phyloP scores from a whole-genome alignment of 2,113 vertebrate species.

The Albula goreensis region DNA sequence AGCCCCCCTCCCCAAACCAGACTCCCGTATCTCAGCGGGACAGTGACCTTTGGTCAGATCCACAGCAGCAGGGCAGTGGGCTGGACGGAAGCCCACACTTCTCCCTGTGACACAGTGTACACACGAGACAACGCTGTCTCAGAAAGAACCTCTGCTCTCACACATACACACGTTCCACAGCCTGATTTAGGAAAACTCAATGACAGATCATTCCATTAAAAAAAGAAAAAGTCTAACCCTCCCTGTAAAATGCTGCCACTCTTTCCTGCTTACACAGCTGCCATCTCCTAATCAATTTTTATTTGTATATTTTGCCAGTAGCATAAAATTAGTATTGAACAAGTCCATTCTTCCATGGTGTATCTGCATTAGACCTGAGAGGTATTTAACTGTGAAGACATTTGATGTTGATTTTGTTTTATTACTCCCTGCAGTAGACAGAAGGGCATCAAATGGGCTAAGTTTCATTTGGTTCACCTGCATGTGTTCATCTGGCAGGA shows the following conservation, averaged over 20 bases:
- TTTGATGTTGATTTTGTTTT: not conserved
- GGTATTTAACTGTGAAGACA: not conserved
- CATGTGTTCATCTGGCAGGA: slow-evolving; percentile 62
- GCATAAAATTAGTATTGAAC: not conserved
- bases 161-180: not conserved
- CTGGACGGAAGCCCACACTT: too few species aligned
- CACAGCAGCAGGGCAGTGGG: not conserved
- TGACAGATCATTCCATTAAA: not conserved
- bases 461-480: not conserved
- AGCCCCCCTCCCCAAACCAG: not conserved
- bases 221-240: not conserved
- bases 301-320: not conserved
- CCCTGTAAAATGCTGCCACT: not conserved
- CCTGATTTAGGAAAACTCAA: not conserved
- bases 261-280: not conserved
- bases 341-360: not conserved
- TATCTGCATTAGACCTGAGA: not conserved
- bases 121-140: not conserved
- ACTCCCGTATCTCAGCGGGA: not conserved
- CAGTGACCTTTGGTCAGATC: not conserved
- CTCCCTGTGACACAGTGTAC: not conserved
- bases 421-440: not conserved
- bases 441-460: not conserved
- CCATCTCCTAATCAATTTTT: not conserved
- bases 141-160: not conserved